A percentile compares a stretch with the other conserved stretches of the same genome.
These are phyloP conservation scores for Anolis apletophallus DNA, from an alignment of 2,797 vertebrate genomes.

Conservation along the genomic window DNA sequence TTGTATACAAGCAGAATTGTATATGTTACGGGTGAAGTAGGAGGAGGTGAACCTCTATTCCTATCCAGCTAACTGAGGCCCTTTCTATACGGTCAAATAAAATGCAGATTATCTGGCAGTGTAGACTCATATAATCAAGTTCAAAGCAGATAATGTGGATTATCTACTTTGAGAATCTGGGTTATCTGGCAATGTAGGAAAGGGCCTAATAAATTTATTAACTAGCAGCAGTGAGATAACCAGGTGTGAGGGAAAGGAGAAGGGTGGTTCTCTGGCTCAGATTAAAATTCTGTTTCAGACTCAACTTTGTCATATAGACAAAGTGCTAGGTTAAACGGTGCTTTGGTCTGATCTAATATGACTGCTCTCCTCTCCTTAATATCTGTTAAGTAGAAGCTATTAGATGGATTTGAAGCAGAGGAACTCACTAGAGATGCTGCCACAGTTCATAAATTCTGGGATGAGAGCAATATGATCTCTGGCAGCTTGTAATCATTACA, in stretches of 20 bases:
- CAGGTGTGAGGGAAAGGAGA: neutral
- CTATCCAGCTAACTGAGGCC: neutral
- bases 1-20: neutral
- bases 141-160: too few relatives aligned
- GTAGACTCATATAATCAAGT: too few relatives aligned
- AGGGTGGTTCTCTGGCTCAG: neutral
- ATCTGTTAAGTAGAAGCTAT: neutral
- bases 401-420: neutral
- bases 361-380: neutral
- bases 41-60: too few relatives aligned
- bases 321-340: neutral
- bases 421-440: neutral
- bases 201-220: neutral
- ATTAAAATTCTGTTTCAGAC: neutral
- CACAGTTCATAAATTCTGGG: neutral
- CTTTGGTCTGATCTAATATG: neutral
- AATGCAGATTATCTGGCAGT: too few relatives aligned
- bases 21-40: neutral
- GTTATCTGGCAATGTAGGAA: too few relatives aligned
- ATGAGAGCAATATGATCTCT: neutral
- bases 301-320: neutral
- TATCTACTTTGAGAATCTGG: too few relatives aligned
- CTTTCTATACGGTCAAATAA: too few relatives aligned
- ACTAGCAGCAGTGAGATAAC: too few relatives aligned
- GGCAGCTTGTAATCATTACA: neutral